Base-by-base conservation (phyloP, 2,888 invertebrate species). In the Diadegma fenestrale region DNA sequence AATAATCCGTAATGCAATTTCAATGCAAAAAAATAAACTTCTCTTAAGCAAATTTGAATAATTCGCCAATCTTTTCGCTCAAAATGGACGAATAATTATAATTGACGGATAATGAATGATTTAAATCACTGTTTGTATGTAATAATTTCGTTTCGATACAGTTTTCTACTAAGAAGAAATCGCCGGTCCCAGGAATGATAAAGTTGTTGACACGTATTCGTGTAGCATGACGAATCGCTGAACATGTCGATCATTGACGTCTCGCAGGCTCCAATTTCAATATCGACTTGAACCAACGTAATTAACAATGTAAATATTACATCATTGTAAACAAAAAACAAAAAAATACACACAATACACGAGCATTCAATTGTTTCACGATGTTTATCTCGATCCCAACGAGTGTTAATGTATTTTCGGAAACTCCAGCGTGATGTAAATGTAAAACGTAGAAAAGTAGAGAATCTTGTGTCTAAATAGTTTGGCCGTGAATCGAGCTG, bases 401-500 rank as follows among this genome's bases (percentile, higher is more conserved):
- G 26, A 58, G 22, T 14, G 17, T 22, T 58, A 33, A 51, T 61
- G 41, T 43, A 26, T 73, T 73, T 58, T 73, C 26, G 41, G 61
- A n/a, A 73, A 72, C 37, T 37, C 37, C 71, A 58, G 26, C 19
- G 33, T 17, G n/a, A 48, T 72, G 22, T 41, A 17, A 22, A 41
- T 30, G 45, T 10, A 33, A 51, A 7, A 54, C 19, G 51, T 54
- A 71, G 12, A 61, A 43, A 26, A 33, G 19, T 7, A 17, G 5
- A 33, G 41, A 37, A 37, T 10, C 30, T 10, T 3, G 37, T 19
- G 2, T 30, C 6, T 22, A 41, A 17, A 58, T 58, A 43, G 41
- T 68, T 58, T 58, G 78, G 69, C 41, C 68, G 43, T 64, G 79
- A 54, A 80, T 58, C 30, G 10, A 22, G 33, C 33, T 71, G 63